Evolutionary conservation across 2,113 vertebrate genomes (phyloP), one percentile per base, ranked within the genome.

Genomic region (Mugil cephalus): DNA sequence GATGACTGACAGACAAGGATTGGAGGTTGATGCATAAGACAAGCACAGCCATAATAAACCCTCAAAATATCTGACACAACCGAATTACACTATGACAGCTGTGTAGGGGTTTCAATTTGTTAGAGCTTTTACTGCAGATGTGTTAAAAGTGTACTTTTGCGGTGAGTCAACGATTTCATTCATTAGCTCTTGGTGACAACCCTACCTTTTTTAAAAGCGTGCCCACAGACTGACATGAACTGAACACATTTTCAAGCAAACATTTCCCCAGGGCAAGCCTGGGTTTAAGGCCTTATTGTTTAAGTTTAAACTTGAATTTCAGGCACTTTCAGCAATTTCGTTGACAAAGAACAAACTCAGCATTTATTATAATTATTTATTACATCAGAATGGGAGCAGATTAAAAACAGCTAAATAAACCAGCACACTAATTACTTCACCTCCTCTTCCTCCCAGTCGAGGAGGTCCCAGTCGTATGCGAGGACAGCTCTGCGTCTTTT

Each of bases 381-480:
- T n/a, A n/a, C n/a, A n/a, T n/a, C n/a, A n/a, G n/a, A 36, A 36
- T 35, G 7, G 13, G 4, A 50, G 9, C 12, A 34, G 18, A 34
- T 39, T 45, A 35, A 9, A 8, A 9, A 14, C n/a, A 46, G 24
- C 9, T 7, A 7, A 11, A 17, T 8, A 51, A 55, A 73, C 6
- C 7, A n/a, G 14, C 2, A 30, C 8, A 47, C 17, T 1, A 55
- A 24, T 1, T 14, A 1, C 8, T 62, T 79, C 15, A 98, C 96
- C 96, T 98, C 97, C 56, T 99, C 97, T 88, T 98, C 97, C 88
- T 98, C 97, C 96, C 97, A 98, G 91, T 99, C 97, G 68, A 98
- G 96, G 77, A 98, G 94, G 87, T 99, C 97, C 97, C 97, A 99
- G 88, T 99, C 97, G 55, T 99, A 99, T 50, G 96, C 97, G 65